Evolutionary conservation across 2,888 invertebrate species (phyloP), one percentile per base, ranked within the genome.

Genomic region (Aspidiotus destructor): DNA sequence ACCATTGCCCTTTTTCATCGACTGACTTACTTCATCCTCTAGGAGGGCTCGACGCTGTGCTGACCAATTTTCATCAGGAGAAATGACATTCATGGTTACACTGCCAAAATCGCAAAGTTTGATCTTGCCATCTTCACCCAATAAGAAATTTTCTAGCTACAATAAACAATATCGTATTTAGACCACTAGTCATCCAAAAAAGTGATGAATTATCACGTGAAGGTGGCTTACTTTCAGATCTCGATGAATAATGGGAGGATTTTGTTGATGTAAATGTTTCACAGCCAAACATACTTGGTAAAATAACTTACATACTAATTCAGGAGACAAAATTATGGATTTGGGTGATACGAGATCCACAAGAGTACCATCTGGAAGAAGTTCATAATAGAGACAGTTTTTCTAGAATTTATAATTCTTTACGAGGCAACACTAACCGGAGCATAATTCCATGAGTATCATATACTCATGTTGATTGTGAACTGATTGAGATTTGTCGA

Each of bases 71-170:
- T 87, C 83, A 77, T 94, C 92, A 10, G 96, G 96, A 63, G 84
- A 77, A 77, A 86, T 88, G 63, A 85, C 80, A 75, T 92, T 88
- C 13, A 86, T 87, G 13, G 95, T 94, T 2, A 95, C 89, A 72
- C 96, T 96, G 41, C 98, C 98, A 80, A 98, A 98, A 81, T 98
- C 98, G 81, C 98, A 99, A 72, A 98, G 81, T 78, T 97, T 98
- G 61, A 98, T 85, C 75, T 79, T 81, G 75, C 92, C 92, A 79
- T 92, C 88, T 74, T 82, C 82, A 71, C 91, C 88, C 74, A 98
- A 84, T 71, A 99, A 80, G 75, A 98, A 86, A 80, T 98, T 98
- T 82, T 98, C 98, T 73, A 92, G 83, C 83, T 84, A 75, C 2
- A 76, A 48, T 2, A 48, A 48, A 48, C n/a, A n/a, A 44, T 13